Conservation (phyloP, 2,797 vertebrate genomes). For the Ciconia nigra region DNA sequence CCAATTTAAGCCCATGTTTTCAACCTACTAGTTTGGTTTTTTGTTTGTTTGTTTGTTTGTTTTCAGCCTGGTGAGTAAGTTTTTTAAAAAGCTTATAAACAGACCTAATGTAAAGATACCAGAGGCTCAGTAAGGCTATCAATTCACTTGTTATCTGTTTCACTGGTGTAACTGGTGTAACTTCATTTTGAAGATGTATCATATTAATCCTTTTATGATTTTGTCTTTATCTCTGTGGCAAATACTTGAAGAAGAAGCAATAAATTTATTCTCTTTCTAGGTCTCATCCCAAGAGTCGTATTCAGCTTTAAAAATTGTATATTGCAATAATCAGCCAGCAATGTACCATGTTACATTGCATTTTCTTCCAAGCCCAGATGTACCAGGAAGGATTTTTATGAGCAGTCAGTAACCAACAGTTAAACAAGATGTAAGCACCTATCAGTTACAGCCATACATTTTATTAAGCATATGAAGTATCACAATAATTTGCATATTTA, state of each 20-base stretch:
- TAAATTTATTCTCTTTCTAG: not conserved
- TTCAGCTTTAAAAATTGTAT: not conserved
- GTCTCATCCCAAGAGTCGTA: not conserved
- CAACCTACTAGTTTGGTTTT: not conserved
- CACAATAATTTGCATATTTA: not conserved
- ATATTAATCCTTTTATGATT: not conserved
- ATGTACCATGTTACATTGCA: not conserved
- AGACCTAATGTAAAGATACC: not conserved
- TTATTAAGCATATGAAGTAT: slow-evolving; percentile 35
- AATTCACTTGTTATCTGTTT: not conserved
- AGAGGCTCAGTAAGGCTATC: not conserved
- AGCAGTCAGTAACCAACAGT: not conserved
- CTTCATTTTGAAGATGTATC: not conserved
- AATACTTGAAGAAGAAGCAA: not conserved
- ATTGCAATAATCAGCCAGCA: not conserved
- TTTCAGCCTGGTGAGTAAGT: not conserved
- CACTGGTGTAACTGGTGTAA: not conserved
- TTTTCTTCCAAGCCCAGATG: not conserved
- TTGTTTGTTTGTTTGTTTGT: not conserved
- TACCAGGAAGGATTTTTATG: not conserved
- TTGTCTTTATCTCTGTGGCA: not conserved
- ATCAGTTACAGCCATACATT: not conserved
- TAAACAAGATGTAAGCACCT: not conserved
- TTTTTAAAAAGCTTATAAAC: not conserved
- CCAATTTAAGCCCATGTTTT: not conserved